These are phyloP conservation scores for Tursiops truncatus DNA, from an alignment of 2,113 vertebrate genomes.

Conservation along the genomic window DNA sequence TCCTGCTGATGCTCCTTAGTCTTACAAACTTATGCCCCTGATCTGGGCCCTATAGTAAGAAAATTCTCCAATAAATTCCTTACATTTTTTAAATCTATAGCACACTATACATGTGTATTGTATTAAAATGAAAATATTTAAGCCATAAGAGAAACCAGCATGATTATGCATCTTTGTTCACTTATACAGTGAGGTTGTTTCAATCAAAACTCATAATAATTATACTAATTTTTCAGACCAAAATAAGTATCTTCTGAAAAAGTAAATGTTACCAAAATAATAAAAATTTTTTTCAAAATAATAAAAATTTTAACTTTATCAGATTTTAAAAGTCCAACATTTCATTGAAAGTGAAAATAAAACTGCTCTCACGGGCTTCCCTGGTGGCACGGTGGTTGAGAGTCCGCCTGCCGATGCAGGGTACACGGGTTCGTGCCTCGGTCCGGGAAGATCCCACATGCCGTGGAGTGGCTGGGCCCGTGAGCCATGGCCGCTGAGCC, in stretches of 20 bases:
- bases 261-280: constrained; percentile 11
- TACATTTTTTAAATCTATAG: background rate
- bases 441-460: too few relatives aligned
- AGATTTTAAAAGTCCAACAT: background rate
- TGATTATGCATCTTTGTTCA: background rate
- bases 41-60: background rate
- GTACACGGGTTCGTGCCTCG: too few relatives aligned
- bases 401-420: too few relatives aligned
- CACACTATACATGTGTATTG: background rate
- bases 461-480: too few relatives aligned
- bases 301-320: background rate
- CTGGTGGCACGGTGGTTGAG: too few relatives aligned
- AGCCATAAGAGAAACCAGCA: background rate
- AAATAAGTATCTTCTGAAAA: background rate
- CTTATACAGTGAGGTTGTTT: background rate
- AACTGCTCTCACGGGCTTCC: too few relatives aligned
- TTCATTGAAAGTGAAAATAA: constrained; percentile 23
- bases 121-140: constrained; percentile 6
- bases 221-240: background rate
- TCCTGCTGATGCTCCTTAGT: background rate
- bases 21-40: background rate
- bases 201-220: background rate
- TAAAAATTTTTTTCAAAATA: too few relatives aligned
- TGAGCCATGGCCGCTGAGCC: too few relatives aligned
- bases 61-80: background rate